Evolutionary conservation across 2,888 invertebrate species (phyloP).

Genomic region (Zhengitettix transpicula): DNA sequence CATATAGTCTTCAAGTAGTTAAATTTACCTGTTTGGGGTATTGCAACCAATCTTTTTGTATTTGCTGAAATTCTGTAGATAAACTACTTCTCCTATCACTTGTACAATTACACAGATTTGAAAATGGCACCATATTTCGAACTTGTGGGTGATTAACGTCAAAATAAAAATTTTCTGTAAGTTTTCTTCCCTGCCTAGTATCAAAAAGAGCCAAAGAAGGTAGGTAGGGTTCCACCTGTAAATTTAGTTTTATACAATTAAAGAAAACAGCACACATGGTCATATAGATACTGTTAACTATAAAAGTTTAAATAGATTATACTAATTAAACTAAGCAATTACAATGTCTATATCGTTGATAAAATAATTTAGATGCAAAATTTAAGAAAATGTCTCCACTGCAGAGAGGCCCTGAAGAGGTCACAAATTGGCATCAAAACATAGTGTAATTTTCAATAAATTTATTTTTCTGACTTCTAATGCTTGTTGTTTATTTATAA

Average conservation of each 20-base stretch:
- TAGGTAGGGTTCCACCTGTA: constrained; percentile 79
- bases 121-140: constrained; percentile 32
- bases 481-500: too few species aligned
- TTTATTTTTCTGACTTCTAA: too few species aligned
- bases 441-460: too few species aligned
- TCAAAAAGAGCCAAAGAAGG: constrained; percentile 81
- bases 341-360: too few species aligned
- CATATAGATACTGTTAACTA: not conserved
- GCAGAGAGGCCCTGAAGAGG: too few species aligned
- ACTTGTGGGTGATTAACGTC: constrained; percentile 65
- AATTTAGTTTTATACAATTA: not conserved
- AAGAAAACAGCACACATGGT: not conserved
- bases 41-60: constrained; percentile 54
- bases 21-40: constrained; percentile 39
- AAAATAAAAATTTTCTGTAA: constrained; percentile 87
- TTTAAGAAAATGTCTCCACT: too few species aligned
- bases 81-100: not conserved
- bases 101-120: not conserved
- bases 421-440: too few species aligned
- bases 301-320: not conserved
- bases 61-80: constrained; percentile 6
- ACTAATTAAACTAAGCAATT: too few species aligned
- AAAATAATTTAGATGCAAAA: too few species aligned
- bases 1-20: not conserved
- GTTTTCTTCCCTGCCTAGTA: constrained; percentile 58